These are phyloP conservation scores for Lasioglossum zephyrum DNA, from an alignment of 2,888 invertebrate species.

Conservation along the genomic window DNA sequence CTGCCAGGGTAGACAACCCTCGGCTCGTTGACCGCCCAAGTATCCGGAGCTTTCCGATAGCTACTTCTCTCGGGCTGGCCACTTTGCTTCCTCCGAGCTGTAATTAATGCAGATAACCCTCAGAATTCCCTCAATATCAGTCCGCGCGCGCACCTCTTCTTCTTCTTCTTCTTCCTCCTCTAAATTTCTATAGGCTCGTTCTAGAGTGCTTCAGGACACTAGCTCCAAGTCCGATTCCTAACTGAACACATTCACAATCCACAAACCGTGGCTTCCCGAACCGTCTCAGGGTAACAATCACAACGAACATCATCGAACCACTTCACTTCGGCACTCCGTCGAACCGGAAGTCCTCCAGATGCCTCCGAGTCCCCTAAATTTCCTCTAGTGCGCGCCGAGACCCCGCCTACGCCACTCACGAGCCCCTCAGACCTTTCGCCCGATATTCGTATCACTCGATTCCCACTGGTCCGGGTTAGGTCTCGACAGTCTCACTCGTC, in stretches of 20 bases:
- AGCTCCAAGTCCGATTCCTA: neutral
- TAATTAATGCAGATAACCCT: neutral
- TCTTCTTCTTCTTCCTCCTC: neutral
- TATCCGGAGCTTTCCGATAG: neutral
- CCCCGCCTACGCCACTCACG: neutral
- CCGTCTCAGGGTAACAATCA: neutral
- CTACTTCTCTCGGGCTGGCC: neutral
- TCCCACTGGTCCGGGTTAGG: neutral
- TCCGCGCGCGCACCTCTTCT: neutral
- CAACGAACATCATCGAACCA: neutral
- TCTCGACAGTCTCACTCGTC: neutral
- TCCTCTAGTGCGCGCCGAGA: neutral
- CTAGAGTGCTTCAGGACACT: neutral
- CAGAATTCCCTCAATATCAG: neutral
- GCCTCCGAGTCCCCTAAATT: conserved; percentile 10
- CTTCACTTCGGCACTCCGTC: neutral
- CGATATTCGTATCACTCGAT: neutral
- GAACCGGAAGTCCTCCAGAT: neutral
- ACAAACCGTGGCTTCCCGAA: neutral
- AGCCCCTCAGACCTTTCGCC: neutral
- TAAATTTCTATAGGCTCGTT: neutral
- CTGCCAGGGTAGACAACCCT: neutral
- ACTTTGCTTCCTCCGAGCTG: neutral
- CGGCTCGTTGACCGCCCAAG: neutral
- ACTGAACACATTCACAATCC: conserved; percentile 19